phyloP scores from a whole-genome alignment of 2,113 vertebrate genomes.

The Nipponia nippon region DNA sequence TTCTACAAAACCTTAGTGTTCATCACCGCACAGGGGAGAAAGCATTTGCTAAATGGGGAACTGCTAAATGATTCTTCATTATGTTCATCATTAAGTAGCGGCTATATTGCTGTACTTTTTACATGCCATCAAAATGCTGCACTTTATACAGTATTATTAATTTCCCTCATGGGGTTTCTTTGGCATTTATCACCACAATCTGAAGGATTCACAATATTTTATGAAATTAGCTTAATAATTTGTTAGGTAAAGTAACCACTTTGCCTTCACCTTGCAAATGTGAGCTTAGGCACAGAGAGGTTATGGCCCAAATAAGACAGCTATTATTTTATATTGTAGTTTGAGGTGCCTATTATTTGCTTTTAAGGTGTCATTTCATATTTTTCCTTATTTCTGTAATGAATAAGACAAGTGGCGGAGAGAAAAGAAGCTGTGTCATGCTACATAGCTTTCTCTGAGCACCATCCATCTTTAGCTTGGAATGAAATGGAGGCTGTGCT shows the following conservation, averaged over 20 bases:
- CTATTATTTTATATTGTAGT: not conserved
- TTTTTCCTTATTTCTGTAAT: not conserved
- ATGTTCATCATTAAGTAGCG: not conserved
- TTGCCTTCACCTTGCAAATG: not conserved
- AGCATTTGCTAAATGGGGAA: not conserved
- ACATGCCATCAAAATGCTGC: not conserved
- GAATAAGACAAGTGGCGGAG: not conserved
- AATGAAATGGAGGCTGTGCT: not conserved
- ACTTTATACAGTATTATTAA: not conserved
- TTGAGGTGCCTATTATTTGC: not conserved
- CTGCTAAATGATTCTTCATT: constrained; percentile 9
- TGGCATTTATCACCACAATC: not conserved
- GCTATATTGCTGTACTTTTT: not conserved
- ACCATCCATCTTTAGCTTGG: not conserved
- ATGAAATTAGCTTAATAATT: not conserved
- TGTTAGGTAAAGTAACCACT: not conserved
- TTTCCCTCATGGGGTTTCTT: not conserved
- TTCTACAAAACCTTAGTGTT: not conserved
- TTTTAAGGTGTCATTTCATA: not conserved
- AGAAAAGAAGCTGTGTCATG: not conserved
- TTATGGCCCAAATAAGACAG: not conserved
- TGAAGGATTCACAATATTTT: not conserved
- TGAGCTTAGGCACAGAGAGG: not conserved
- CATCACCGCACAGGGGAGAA: not conserved
- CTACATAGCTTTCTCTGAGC: not conserved